Evolutionary conservation across 2,113 vertebrate genomes (phyloP).

Genomic region (Pagrus major): DNA sequence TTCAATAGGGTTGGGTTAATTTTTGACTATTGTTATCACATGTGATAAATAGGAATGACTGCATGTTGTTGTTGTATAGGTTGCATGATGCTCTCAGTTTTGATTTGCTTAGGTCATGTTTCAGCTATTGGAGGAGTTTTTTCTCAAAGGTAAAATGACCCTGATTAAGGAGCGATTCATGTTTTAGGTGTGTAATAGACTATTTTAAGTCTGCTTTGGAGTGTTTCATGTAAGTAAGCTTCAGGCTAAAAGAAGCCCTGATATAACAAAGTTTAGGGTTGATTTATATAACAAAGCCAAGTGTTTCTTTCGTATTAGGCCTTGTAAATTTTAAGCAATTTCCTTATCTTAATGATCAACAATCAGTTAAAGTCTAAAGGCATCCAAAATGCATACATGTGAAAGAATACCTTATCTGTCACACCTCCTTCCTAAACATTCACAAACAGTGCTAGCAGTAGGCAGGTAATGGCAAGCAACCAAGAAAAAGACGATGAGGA

Average conservation of each 20-base stretch:
- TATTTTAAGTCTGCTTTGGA: neutral
- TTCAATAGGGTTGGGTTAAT: neutral
- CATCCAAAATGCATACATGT: neutral
- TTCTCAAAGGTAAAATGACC: constrained; percentile 15
- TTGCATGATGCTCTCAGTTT: neutral
- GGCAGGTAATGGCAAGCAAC: no score
- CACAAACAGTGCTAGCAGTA: no score
- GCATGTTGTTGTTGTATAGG: neutral
- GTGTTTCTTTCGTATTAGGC: neutral
- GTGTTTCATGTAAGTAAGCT: neutral
- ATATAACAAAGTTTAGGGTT: neutral
- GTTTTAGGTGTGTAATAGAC: neutral
- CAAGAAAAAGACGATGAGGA: no score
- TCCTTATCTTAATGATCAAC: neutral
- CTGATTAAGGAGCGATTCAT: neutral
- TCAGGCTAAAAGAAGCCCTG: neutral
- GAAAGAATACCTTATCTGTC: no score
- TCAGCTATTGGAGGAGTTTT: neutral
- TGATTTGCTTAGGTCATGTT: constrained; percentile 4
- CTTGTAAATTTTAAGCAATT: neutral
- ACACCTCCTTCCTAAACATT: no score
- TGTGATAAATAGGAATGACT: constrained; percentile 7
- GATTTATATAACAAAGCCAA: neutral
- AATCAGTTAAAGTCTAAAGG: neutral
- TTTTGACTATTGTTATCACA: neutral